Evolutionary conservation across 2,797 vertebrate genomes (phyloP).

Genomic region (Gallinago solitaria): DNA sequence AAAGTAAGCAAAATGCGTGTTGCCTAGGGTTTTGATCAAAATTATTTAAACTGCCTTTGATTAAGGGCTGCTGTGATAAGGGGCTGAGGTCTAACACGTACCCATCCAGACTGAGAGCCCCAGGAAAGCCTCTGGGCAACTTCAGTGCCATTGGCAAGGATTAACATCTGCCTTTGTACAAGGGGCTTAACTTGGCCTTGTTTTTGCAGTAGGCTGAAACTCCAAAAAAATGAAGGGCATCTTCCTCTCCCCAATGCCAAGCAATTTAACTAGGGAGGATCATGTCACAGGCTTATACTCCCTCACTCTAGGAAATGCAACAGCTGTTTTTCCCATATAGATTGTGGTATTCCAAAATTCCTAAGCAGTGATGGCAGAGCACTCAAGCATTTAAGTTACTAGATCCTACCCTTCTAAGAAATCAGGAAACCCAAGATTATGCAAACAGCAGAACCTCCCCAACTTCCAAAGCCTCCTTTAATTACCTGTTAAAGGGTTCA

Average conservation of each 20-base stretch:
- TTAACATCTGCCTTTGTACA: background rate
- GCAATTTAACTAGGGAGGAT: constrained; percentile 35
- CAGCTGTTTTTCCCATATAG: constrained; percentile 36
- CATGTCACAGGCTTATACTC: constrained; percentile 14
- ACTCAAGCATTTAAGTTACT: background rate
- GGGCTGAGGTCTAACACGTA: background rate
- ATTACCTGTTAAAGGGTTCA: background rate
- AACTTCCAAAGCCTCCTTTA: background rate
- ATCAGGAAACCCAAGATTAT: constrained; percentile 15
- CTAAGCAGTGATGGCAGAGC: background rate
- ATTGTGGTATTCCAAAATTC: constrained; percentile 46
- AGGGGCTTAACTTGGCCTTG: background rate
- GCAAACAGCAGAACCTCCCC: background rate
- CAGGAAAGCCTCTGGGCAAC: background rate
- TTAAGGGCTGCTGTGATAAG: background rate
- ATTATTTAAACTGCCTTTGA: background rate
- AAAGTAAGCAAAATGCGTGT: background rate
- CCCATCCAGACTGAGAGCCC: background rate
- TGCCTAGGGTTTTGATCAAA: background rate
- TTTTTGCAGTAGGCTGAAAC: background rate
- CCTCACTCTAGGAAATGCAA: constrained; percentile 43
- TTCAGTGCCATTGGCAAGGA: background rate
- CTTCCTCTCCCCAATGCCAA: background rate
- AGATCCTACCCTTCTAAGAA: constrained; percentile 37
- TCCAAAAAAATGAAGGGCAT: constrained; percentile 13